Conservation (phyloP, 1,140 invertebrate species). For the Diploscapter pachys region DNA sequence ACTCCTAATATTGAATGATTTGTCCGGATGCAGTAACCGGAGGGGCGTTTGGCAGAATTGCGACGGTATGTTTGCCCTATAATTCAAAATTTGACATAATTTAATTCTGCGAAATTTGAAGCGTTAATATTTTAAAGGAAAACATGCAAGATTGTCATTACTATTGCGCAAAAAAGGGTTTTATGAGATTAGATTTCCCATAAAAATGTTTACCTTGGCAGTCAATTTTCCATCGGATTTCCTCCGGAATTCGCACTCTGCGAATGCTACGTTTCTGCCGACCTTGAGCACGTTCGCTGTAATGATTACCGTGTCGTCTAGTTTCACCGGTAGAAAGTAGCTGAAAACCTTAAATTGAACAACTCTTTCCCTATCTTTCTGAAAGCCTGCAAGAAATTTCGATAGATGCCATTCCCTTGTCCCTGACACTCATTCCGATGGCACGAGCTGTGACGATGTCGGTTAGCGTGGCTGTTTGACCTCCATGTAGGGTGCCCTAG, state of each 20-base stretch:
- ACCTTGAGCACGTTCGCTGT: slow-evolving; percentile 72
- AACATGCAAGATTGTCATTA: no score
- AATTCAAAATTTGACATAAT: no score
- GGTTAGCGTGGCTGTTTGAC: slow-evolving; percentile 70
- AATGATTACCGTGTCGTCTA: slow-evolving; percentile 74
- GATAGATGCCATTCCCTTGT: slow-evolving; percentile 71
- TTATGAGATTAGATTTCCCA: no score
- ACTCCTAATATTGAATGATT: no score
- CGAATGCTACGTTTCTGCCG: slow-evolving; percentile 75
- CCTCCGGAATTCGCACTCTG: slow-evolving; percentile 32
- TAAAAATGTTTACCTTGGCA: background rate
- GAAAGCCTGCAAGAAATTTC: slow-evolving; percentile 72
- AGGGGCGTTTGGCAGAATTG: slow-evolving; percentile 30
- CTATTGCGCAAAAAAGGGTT: no score
- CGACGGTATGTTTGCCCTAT: slow-evolving; percentile 32
- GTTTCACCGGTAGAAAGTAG: slow-evolving; percentile 69
- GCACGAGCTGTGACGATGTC: slow-evolving; percentile 79
- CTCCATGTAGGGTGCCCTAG: slow-evolving; percentile 25
- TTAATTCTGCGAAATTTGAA: no score
- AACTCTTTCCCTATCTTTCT: background rate
- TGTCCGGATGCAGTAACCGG: slow-evolving; percentile 7
- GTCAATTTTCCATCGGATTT: slow-evolving; percentile 28
- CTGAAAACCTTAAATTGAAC: slow-evolving; percentile 40
- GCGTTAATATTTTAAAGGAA: no score
- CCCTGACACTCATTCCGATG: slow-evolving; percentile 65